Evolutionary conservation across 1,140 invertebrate species (phyloP).

Genomic region (Tetramorium parvispinum): DNA sequence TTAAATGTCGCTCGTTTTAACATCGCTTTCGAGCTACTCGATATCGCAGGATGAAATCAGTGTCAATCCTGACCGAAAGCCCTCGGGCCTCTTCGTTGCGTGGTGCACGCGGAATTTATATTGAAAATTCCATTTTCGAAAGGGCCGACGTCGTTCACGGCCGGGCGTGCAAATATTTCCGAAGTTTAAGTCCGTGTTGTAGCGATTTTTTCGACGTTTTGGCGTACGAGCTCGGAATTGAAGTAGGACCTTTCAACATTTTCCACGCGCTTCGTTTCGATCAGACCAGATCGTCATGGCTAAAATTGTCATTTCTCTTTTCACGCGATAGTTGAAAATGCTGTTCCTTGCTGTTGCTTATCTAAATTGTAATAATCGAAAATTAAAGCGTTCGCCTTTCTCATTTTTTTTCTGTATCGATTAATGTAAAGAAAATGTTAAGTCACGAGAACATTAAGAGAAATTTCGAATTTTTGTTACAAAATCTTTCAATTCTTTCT

Average conservation of each 20-base stretch:
- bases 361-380: not conserved
- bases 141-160: slow-evolving; percentile 1
- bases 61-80: slow-evolving; percentile 33
- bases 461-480: not conserved
- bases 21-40: slow-evolving; percentile 7
- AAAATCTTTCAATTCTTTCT: not conserved
- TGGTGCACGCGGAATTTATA: slow-evolving; percentile 45
- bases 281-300: not conserved
- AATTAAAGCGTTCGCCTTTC: not conserved
- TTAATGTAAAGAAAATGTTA: not conserved
- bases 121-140: slow-evolving; percentile 58
- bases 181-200: slow-evolving; percentile 46
- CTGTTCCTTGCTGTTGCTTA: not conserved
- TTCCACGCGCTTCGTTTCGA: slow-evolving; percentile 26
- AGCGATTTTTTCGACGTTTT: slow-evolving; percentile 42
- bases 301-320: slow-evolving; percentile 9
- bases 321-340: not conserved
- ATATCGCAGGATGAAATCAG: slow-evolving; percentile 30
- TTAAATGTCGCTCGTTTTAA: slow-evolving; percentile 17
- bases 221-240: slow-evolving; percentile 39
- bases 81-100: slow-evolving; percentile 23
- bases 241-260: slow-evolving; percentile 30
- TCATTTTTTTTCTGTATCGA: not conserved
- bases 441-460: not conserved
- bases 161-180: slow-evolving; percentile 54